Evolutionary conservation across 2,113 vertebrate genomes (phyloP), one percentile per base, ranked within the genome.

Genomic region (Jacana jacana): DNA sequence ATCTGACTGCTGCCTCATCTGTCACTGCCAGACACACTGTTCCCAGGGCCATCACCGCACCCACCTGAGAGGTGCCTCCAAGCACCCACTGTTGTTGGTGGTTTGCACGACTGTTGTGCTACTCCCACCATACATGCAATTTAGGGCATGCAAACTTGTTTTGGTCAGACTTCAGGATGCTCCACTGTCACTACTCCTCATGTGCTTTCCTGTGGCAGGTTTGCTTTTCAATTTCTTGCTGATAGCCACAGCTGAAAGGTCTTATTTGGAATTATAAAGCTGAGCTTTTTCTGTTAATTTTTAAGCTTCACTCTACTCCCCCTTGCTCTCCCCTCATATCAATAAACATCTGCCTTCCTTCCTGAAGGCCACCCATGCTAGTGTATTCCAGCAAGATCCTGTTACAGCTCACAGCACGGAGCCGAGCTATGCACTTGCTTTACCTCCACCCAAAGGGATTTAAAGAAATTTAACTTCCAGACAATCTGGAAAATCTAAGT

Each of bases 401-500:
- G 97, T 97, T 97, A 80, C 70, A 92, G 73, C 58, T 51, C 82
- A 96, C 81, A 93, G 93, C 95, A 86, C 55, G 77, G 9, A 95
- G 48, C 64, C 57, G 83, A 61, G 40, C 76, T 92, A 88, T 85
- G 85, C 40, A 85, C 60, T 88, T 73, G 40, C 81, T 95, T 96
- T 54, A 51, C 95, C 93, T 95, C 72, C 40, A 61, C 40, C 13
- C 39, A 93, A 91, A 92, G 30, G 22, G 83, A 58, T 94, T 96
- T 79, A 90, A 87, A 96, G 91, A 96, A 92, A 95, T 85, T 89
- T 93, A 94, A 97, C 88, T 65, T 49, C 63, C 61, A 97, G 86
- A 94, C 85, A 95, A 97, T 95, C 93, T 96, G 85, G 94, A 93
- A 97, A 97, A 91, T 95, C 95, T 93, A 95, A 95, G 97, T 98